Evolutionary conservation across 2,888 invertebrate species (phyloP), one percentile per base, ranked within the genome.

Genomic region (Polyommatus iphigenia): DNA sequence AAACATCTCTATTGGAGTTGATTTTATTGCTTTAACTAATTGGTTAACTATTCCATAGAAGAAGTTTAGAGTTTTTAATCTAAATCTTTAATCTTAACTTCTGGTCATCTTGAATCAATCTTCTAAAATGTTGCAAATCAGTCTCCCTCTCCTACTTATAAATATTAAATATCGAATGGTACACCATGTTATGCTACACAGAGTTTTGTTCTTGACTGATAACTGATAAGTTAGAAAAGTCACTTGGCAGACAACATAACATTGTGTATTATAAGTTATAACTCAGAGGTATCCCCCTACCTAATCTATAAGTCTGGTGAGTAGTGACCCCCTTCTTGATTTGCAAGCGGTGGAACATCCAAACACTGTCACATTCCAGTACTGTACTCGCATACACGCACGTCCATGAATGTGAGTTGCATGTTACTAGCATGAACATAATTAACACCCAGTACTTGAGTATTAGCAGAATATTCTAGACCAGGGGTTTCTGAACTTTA

Each of bases 361-460:
- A 67, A 67, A 67, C 62, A 29, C 13, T 29, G 59, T 59, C 10
- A 62, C 24, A 62, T 62, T 62, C 62, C 5, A 24, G 24, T 3
- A n/a, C 62, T 59, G 59, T 20, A 59, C 20, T 20, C 20, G 3
- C 59, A 59, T 59, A 59, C 59, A 59, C 20, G 59, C 59, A 59
- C 59, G 59, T 20, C 59, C 59, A 59, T 59, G 59, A 20, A 59
- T 59, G 59, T 59, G 59, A 59, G 59, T n/a, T 59, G 59, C 59
- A 20, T 59, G 20, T 59, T 20, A 59, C 59, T 20, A 20, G 7
- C 59, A 59, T 20, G 59, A 20, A 7, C 20, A 59, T 59, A 59
- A 59, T 59, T 59, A 57, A 59, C 59, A 59, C 59, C 8, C 20
- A 59, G 46, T 10, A 10, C 46, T 2, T 10, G 41, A 10, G 46